These are phyloP conservation scores for Pseudoips prasinana DNA, from an alignment of 2,888 invertebrate genomes.

Conservation along the genomic window DNA sequence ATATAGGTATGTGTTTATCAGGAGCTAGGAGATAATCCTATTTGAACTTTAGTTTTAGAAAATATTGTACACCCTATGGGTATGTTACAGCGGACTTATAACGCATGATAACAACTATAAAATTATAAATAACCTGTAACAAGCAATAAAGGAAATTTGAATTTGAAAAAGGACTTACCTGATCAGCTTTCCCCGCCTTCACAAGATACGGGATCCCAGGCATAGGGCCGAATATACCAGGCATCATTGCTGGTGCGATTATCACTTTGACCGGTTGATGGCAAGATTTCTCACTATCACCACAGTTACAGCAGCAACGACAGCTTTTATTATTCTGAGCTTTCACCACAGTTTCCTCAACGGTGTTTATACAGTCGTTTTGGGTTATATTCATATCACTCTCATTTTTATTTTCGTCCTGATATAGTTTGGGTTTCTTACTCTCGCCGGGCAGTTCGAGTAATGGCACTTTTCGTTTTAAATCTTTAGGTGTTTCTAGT, in stretches of 20 bases:
- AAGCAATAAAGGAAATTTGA: too few relatives aligned
- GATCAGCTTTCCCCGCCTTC: constrained; percentile 57
- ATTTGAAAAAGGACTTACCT: constrained; percentile 46
- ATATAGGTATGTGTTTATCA: too few relatives aligned
- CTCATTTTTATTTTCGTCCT: constrained; percentile 10
- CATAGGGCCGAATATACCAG: constrained; percentile 57
- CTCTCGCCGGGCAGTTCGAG: constrained; percentile 58
- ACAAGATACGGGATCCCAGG: constrained; percentile 62
- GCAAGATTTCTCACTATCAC: constrained; percentile 8
- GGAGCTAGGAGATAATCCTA: too few relatives aligned
- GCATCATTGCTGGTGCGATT: constrained; percentile 71
- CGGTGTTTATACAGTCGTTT: constrained; percentile 12
- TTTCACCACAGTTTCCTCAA: constrained; percentile 4
- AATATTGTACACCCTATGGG: too few relatives aligned
- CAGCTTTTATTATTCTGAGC: neutral
- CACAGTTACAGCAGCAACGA: constrained; percentile 23
- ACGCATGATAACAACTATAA: too few relatives aligned
- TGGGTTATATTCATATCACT: constrained; percentile 10
- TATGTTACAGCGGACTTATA: too few relatives aligned
- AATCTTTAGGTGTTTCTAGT: constrained; percentile 63
- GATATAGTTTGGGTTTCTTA: constrained; percentile 59
- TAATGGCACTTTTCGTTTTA: constrained; percentile 61
- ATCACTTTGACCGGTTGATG: constrained; percentile 62
- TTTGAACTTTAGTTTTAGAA: too few relatives aligned
- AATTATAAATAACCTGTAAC: too few relatives aligned